These are phyloP conservation scores for Loxodonta africana DNA, from an alignment of 2,113 vertebrate species.

Conservation along the genomic window DNA sequence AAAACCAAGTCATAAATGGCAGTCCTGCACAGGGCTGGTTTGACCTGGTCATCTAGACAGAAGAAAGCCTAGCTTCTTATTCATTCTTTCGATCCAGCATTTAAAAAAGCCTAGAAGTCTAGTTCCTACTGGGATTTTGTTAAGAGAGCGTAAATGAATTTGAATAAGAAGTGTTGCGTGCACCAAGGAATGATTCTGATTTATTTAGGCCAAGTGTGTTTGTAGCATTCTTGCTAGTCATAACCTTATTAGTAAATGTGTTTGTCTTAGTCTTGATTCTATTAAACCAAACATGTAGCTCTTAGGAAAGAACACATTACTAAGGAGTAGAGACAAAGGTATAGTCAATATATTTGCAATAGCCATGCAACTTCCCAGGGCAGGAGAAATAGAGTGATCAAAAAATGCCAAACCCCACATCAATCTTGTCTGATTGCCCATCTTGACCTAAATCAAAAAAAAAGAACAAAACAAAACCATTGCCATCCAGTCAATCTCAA, in stretches of 20 bases:
- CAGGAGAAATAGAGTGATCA: constrained; percentile 3
- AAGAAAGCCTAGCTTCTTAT: constrained; percentile 37
- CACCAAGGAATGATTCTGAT: constrained; percentile 29
- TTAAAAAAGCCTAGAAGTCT: background rate
- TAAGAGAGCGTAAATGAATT: constrained; percentile 51
- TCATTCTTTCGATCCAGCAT: background rate
- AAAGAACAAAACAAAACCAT: background rate
- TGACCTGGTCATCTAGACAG: background rate
- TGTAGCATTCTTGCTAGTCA: constrained; percentile 31
- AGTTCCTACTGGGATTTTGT: constrained; percentile 29
- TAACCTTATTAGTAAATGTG: constrained; percentile 57
- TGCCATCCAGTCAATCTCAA: background rate
- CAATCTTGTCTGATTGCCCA: background rate
- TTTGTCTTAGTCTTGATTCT: constrained; percentile 54
- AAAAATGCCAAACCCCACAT: background rate
- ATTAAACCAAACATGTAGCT: constrained; percentile 62
- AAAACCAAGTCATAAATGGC: constrained; percentile 36
- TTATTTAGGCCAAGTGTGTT: constrained; percentile 48
- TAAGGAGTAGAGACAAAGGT: constrained; percentile 19
- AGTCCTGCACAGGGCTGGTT: background rate
- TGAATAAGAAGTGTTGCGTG: constrained; percentile 34
- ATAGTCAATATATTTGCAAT: background rate
- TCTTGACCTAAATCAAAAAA: background rate
- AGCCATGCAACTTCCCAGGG: background rate
- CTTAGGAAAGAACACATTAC: constrained; percentile 58